phyloP scores from a whole-genome alignment of 2,797 vertebrate genomes.

The Enteromius mattozi region DNA sequence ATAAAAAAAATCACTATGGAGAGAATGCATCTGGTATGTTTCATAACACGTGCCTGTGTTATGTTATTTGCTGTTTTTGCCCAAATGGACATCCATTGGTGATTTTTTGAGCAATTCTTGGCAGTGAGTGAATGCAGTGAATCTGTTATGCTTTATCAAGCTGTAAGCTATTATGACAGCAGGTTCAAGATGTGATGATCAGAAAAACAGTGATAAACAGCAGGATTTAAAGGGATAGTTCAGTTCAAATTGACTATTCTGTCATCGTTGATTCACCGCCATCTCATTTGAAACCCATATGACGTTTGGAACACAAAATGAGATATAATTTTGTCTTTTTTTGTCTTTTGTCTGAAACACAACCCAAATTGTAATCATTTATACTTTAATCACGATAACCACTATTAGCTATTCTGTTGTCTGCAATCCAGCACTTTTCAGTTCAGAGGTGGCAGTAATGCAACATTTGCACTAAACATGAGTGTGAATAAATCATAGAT shows the following conservation, averaged over 20 bases:
- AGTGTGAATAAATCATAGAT: neutral
- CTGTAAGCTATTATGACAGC: neutral
- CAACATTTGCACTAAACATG: neutral
- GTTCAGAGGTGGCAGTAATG: neutral
- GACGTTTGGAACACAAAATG: neutral
- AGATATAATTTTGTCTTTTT: neutral
- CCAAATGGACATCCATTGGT: constrained; percentile 3
- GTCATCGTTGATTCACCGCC: neutral
- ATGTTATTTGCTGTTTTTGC: constrained; percentile 39
- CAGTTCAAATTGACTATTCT: neutral
- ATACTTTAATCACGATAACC: neutral
- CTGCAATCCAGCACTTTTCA: neutral
- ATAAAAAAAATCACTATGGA: constrained; percentile 8
- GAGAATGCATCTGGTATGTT: constrained; percentile 42
- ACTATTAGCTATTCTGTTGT: neutral
- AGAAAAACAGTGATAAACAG: neutral
- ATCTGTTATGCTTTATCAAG: constrained; percentile 12
- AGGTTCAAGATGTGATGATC: constrained; percentile 8
- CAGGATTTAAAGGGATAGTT: neutral
- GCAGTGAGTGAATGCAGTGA: constrained; percentile 6
- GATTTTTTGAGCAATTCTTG: constrained; percentile 23
- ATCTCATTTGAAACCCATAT: neutral
- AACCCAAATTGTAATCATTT: neutral
- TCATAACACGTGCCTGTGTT: constrained; percentile 32
- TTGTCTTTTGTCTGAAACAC: neutral